Percentiles rank a stretch among this genome's conserved stretches.
These are phyloP conservation scores for Cheilosia urbana DNA, from an alignment of 2,888 invertebrate genomes.

Conservation along the genomic window DNA sequence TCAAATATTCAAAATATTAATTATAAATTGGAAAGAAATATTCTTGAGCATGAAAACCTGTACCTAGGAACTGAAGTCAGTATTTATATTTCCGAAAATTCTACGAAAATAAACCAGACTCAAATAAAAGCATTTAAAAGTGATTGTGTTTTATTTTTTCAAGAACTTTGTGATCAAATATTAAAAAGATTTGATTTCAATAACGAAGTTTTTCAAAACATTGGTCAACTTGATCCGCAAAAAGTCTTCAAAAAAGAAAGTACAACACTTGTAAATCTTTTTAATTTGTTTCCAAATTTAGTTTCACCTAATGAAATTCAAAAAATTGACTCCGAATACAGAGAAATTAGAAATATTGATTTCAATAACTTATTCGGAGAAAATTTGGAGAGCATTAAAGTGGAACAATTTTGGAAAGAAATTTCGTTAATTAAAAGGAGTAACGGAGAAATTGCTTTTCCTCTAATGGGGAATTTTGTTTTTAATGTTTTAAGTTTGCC, in stretches of 20 bases:
- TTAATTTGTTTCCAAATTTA: slow-evolving; percentile 1
- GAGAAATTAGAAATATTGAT: not conserved
- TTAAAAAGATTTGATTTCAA: not conserved
- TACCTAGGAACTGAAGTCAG: slow-evolving; percentile 2
- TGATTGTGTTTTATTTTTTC: not conserved
- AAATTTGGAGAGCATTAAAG: not conserved
- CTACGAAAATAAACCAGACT: not conserved
- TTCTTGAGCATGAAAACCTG: not conserved
- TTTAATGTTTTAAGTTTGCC: not conserved
- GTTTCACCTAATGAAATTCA: not conserved
- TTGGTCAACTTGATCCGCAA: not conserved
- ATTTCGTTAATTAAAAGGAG: not conserved
- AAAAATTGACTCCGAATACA: slow-evolving; percentile 1
- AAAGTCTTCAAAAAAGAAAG: not conserved
- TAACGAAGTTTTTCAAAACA: not conserved
- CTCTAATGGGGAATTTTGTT: not conserved
- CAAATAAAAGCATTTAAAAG: not conserved
- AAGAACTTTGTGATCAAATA: not conserved
- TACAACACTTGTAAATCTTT: not conserved
- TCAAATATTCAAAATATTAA: no score
- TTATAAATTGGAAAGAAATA: not conserved
- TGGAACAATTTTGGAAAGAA: not conserved
- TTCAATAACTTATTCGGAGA: not conserved
- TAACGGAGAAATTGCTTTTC: not conserved
- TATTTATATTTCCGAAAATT: not conserved